These are phyloP conservation scores for Eupithecia subumbrata DNA, from an alignment of 2,888 invertebrate genomes.

Conservation along the genomic window DNA sequence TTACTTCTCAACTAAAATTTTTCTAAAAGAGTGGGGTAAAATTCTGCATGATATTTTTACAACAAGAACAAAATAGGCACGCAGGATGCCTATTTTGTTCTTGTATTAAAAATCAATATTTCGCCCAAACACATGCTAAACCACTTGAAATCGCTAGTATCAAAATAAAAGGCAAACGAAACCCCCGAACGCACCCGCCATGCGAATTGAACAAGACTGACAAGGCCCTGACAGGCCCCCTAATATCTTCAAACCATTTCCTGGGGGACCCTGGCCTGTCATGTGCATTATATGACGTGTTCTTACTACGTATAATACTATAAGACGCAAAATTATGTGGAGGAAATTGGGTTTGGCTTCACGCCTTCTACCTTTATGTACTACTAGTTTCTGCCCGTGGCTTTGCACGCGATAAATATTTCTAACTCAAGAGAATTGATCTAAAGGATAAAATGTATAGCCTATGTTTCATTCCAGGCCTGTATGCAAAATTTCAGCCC, in stretches of 20 bases:
- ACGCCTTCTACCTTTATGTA: not conserved
- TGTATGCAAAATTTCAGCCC: too few relatives aligned
- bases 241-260: constrained; percentile 52
- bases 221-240: constrained; percentile 57
- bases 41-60: too few relatives aligned
- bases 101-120: too few relatives aligned
- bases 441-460: too few relatives aligned
- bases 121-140: not conserved
- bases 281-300: constrained; percentile 49
- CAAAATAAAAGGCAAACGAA: not conserved
- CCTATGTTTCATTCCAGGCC: too few relatives aligned
- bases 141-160: not conserved
- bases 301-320: not conserved
- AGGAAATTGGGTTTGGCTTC: constrained; percentile 3
- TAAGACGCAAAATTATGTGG: constrained; percentile 19
- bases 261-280: constrained; percentile 46
- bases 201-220: constrained; percentile 45
- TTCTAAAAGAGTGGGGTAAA: too few relatives aligned
- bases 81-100: too few relatives aligned
- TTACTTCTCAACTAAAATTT: too few relatives aligned
- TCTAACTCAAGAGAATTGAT: too few relatives aligned
- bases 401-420: too few relatives aligned
- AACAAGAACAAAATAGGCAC: too few relatives aligned
- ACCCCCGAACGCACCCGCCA: constrained; percentile 5
- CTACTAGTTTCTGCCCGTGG: not conserved